Conservation (phyloP, 2,797 vertebrate genomes). For the Tadarida brasiliensis region DNA sequence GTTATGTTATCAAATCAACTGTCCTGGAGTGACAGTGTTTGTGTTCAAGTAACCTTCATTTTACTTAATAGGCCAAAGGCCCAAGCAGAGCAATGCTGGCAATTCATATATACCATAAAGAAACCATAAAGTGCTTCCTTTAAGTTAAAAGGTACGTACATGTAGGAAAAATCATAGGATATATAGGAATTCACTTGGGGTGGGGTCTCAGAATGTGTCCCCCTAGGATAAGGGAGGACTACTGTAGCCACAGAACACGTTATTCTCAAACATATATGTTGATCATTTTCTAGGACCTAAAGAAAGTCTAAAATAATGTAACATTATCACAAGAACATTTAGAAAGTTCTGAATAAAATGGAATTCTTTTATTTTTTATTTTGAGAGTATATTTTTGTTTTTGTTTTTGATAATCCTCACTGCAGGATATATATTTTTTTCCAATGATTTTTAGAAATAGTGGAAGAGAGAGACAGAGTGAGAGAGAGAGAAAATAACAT, state of each 20-base stretch:
- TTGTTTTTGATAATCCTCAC: too few relatives aligned
- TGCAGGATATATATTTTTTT: too few relatives aligned
- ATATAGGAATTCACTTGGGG: neutral
- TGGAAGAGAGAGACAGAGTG: too few relatives aligned
- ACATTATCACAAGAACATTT: neutral
- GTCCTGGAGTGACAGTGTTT: neutral
- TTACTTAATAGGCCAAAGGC: neutral
- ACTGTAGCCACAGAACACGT: neutral
- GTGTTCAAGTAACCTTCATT: neutral
- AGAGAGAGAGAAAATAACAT: too few relatives aligned
- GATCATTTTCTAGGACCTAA: neutral
- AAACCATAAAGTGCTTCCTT: neutral
- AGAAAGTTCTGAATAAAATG: neutral
- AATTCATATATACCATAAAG: neutral
- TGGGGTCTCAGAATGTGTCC: neutral
- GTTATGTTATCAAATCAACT: too few relatives aligned
- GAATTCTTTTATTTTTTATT: too few relatives aligned
- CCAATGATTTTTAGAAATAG: too few relatives aligned
- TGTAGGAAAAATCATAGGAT: neutral
- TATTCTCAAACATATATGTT: neutral
- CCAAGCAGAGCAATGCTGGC: neutral
- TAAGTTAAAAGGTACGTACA: neutral
- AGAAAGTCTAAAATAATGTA: neutral
- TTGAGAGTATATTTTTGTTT: neutral
- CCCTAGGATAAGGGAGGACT: neutral